Evolutionary conservation across 2,888 invertebrate genomes (phyloP), one percentile per base, ranked within the genome.

Genomic region (Sinopyrophorus schimmeli): DNA sequence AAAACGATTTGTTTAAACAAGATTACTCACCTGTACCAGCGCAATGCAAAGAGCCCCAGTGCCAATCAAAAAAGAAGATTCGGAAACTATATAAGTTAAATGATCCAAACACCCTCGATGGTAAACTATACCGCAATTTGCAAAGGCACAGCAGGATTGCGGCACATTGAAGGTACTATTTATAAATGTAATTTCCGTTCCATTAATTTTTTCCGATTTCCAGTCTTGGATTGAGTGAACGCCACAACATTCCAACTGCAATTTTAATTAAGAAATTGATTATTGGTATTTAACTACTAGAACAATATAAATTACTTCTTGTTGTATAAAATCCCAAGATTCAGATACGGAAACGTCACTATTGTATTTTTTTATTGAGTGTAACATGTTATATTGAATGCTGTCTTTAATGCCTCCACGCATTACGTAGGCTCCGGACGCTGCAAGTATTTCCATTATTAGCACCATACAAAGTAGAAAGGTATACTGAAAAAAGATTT

Each of bases 31-130:
- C 80, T 89, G 89, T 53, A 89, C 86, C 62, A 89, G 82, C 3
- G 87, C 86, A 48, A 89, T 85, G 9, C 87, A 86, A 62, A 87
- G 76, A 3, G 87, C 87, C 3, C 87, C 89, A 37, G 86, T 86
- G 2, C 83, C 87, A 50, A 88, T 72, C 37, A 88, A 74, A 43
- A 87, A 79, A 16, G 86, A 82, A 65, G 87, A 86, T 67, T 85
- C 84, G 57, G 81, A 78, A n/a, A 87, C 75, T 50, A 87, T 71
- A 59, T 78, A 78, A 37, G 77, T 74, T 57, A 87, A 76, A 31
- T 80, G 75, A 5, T 74, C 74, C 28, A 82, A 76, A 59, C 87
- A 87, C 2, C 87, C 87, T 49, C 74, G 53, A 18, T 44, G 43
- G 52, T 68, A 71, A 49, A 63, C 46, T 16, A 15, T 23, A n/a